phyloP scores from a whole-genome alignment of 1,140 invertebrate species.

The Steinernema feltiae region DNA sequence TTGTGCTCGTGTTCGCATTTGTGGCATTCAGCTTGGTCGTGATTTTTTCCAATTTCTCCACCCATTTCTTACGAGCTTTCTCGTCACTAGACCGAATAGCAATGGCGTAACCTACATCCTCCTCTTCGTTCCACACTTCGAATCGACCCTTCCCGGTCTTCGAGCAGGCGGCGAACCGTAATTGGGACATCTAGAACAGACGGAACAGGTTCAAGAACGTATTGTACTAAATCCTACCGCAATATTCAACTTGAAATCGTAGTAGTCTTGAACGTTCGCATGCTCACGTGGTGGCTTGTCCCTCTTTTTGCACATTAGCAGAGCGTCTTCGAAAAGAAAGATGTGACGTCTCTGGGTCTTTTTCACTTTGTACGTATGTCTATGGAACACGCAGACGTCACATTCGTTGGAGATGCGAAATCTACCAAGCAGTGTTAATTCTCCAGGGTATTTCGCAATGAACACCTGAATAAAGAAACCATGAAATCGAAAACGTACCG shows the following conservation, averaged over 20 bases:
- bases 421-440: conserved; percentile 47
- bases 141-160: conserved; percentile 36
- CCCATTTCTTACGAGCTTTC: conserved; percentile 39
- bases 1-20: not conserved
- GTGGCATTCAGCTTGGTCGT: not conserved
- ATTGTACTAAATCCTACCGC: conserved; percentile 39
- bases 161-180: not conserved
- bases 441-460: conserved; percentile 25
- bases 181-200: not conserved
- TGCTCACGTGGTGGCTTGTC: conserved; percentile 20
- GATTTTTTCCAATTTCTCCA: conserved; percentile 21
- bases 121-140: conserved; percentile 52
- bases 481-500: conserved; percentile 36
- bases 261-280: conserved; percentile 54
- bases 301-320: conserved; percentile 55
- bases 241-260: conserved; percentile 55
- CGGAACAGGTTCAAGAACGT: not conserved
- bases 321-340: conserved; percentile 55
- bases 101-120: conserved; percentile 49
- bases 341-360: conserved; percentile 30
- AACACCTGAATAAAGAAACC: not conserved
- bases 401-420: conserved; percentile 53
- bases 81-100: conserved; percentile 39
- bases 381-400: conserved; percentile 49
- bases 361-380: conserved; percentile 21